Conservation (phyloP, 2,113 vertebrate species). For the Gnathonemus echidnorhynchus region DNA sequence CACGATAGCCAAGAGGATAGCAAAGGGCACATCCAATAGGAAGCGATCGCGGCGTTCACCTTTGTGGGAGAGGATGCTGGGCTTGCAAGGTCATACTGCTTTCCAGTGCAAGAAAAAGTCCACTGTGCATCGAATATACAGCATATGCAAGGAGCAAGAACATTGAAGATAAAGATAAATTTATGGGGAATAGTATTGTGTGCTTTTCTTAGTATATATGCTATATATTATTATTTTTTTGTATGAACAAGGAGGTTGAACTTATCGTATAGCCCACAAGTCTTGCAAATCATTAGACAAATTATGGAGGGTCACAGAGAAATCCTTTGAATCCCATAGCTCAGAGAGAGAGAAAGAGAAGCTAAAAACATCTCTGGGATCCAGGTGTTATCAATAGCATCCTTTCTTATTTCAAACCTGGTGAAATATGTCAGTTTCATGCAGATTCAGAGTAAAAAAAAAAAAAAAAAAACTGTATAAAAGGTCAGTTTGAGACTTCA, state of each 20-base stretch:
- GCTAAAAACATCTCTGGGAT: not conserved
- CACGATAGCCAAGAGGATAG: slow-evolving; percentile 2
- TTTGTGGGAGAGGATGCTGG: not conserved
- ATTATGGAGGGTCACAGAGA: not conserved
- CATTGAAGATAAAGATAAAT: not conserved
- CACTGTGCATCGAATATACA: not conserved
- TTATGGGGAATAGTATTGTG: not conserved
- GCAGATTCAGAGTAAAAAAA: not conserved
- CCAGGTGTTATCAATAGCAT: not conserved
- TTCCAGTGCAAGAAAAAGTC: not conserved
- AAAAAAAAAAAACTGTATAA: not conserved
- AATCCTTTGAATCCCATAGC: not conserved
- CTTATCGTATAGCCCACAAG: not conserved
- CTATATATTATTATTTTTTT: not conserved
- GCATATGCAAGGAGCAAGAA: not conserved
- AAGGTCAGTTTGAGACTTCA: not conserved
- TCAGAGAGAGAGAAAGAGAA: not conserved
- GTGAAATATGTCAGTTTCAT: not conserved
- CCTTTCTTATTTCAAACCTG: not conserved
- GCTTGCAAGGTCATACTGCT: not conserved
- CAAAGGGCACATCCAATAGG: not conserved
- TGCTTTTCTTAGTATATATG: not conserved
- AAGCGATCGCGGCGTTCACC: not conserved
- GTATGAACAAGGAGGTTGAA: not conserved
- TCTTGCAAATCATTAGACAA: not conserved